Percentiles rank a stretch among this genome's conserved stretches.
Evolutionary conservation across 2,113 vertebrate species (phyloP).

Genomic region (Ascaphus truei): DNA sequence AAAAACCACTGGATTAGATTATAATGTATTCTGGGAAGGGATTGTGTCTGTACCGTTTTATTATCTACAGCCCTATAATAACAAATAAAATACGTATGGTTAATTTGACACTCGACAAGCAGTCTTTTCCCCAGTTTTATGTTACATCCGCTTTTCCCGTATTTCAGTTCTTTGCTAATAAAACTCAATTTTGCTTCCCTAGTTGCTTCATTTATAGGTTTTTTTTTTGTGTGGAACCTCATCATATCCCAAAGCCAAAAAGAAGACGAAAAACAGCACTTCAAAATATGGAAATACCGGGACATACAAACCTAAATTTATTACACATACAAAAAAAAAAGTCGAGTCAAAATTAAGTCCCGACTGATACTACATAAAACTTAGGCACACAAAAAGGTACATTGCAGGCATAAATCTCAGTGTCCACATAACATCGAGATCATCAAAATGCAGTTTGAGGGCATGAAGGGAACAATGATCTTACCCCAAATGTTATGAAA

Average conservation of each 20-base stretch:
- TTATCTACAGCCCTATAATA: no score
- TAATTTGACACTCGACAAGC: no score
- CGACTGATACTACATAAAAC: background rate
- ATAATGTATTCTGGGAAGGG: no score
- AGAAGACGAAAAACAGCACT: background rate
- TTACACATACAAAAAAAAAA: background rate
- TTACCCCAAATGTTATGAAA: no score
- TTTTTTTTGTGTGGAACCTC: background rate
- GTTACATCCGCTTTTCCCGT: no score
- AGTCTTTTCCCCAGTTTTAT: no score
- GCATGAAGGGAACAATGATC: no score
- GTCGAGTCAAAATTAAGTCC: background rate
- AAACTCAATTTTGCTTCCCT: background rate
- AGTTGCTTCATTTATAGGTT: conserved; percentile 12
- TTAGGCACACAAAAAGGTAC: background rate
- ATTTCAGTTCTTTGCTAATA: background rate
- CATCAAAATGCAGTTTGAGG: background rate
- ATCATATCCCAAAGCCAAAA: background rate
- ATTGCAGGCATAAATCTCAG: background rate
- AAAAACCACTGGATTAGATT: no score
- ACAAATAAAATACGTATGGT: no score
- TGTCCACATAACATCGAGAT: background rate
- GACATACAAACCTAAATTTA: background rate
- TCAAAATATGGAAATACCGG: background rate
- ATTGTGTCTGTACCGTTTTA: no score